Percentiles rank a stretch among this genome's conserved stretches.
Evolutionary conservation across 2,888 invertebrate genomes (phyloP).

Genomic region (Thyatira batis): DNA sequence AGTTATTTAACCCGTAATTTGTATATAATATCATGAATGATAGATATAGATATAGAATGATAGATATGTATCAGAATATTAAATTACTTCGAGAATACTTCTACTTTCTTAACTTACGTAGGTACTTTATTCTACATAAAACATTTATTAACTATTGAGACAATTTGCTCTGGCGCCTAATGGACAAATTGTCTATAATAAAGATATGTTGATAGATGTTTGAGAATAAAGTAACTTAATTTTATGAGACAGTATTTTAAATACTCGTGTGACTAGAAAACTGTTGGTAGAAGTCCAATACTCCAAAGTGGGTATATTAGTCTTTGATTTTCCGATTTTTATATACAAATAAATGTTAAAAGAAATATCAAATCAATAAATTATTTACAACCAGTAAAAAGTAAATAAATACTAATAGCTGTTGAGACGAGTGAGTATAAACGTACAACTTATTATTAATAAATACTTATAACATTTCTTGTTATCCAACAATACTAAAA

Average conservation of each 20-base stretch:
- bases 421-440: neutral
- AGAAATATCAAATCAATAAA: neutral
- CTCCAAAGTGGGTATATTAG: neutral
- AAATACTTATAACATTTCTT: neutral
- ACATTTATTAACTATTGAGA: neutral
- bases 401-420: neutral
- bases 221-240: conserved; percentile 19
- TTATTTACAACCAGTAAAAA: neutral
- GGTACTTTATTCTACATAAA: neutral
- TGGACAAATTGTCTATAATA: conserved; percentile 4
- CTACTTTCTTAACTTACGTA: neutral
- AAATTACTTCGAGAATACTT: neutral
- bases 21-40: neutral
- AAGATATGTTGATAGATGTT: conserved; percentile 9
- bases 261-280: conserved; percentile 65
- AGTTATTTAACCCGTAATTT: neutral
- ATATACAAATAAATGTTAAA: neutral
- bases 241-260: conserved; percentile 32
- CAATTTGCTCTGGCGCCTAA: neutral
- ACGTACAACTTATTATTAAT: neutral
- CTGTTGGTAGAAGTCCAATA: conserved; percentile 39
- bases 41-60: no score
- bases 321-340: neutral
- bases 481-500: neutral
- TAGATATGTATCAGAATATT: neutral